These are phyloP conservation scores for Gadopsis bispinosus DNA, from an alignment of 2,797 vertebrate species.

Conservation along the genomic window DNA sequence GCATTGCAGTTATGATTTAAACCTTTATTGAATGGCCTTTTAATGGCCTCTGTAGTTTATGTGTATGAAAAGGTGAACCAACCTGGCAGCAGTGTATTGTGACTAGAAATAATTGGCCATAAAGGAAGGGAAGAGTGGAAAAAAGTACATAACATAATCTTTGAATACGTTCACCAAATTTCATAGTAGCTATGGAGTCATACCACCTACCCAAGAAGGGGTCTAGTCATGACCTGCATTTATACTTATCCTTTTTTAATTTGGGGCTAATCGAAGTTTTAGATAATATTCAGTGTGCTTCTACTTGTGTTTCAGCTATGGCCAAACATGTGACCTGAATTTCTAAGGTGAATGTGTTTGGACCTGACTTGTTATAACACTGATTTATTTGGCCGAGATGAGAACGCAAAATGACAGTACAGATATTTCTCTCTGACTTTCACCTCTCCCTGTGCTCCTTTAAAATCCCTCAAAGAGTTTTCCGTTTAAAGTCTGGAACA, in stretches of 20 bases:
- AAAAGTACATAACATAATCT: not conserved
- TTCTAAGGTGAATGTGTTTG: conserved; percentile 24
- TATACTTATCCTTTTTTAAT: not conserved
- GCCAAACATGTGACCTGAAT: not conserved
- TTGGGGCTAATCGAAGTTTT: not conserved
- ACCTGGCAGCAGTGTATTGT: not conserved
- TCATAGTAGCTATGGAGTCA: not conserved
- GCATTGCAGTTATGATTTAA: not conserved
- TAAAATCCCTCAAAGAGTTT: conserved; percentile 29
- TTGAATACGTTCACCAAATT: not conserved
- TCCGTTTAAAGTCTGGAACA: conserved; percentile 11
- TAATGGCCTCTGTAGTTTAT: not conserved
- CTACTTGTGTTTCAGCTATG: not conserved
- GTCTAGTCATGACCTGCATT: not conserved
- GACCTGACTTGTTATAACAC: conserved; percentile 5
- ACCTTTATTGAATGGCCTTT: not conserved
- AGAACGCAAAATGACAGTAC: conserved; percentile 33
- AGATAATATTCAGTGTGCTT: not conserved
- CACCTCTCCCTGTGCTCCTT: not conserved
- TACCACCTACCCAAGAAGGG: not conserved
- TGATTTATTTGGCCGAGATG: conserved; percentile 27
- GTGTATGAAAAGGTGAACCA: not conserved
- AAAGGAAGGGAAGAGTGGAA: not conserved
- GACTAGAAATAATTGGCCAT: conserved; percentile 10
- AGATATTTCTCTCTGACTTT: conserved; percentile 40